Evolutionary conservation across 35 echinoderm and acorn worm species (phyloP).

Genomic region (Eucidaris tribuloides): DNA sequence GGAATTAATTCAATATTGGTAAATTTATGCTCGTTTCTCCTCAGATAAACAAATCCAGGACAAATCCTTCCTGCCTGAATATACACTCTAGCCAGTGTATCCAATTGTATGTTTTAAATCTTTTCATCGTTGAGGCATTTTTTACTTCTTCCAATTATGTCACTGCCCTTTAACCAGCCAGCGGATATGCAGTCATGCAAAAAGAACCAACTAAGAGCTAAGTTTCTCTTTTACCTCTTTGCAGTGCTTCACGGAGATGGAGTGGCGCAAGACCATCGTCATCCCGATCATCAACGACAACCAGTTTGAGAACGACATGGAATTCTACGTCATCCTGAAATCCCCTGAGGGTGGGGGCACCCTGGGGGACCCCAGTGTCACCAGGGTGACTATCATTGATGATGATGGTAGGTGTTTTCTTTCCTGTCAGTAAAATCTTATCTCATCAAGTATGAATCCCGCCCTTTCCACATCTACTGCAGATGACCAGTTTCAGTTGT

Average conservation of each 20-base stretch:
- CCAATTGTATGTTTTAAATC: slow-evolving; percentile 76
- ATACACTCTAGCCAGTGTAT: no score
- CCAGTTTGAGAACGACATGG: slow-evolving; percentile 87
- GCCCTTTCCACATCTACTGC: not conserved
- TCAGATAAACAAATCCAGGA: no score
- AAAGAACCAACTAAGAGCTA: no score
- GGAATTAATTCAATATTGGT: no score
- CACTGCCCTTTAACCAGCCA: no score
- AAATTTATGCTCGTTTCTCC: no score
- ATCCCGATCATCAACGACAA: slow-evolving; percentile 97
- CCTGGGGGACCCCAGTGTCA: slow-evolving; percentile 88
- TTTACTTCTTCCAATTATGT: no score
- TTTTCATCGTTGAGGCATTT: slow-evolving; percentile 24
- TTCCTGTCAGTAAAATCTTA: not conserved
- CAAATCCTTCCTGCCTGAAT: no score
- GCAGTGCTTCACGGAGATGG: slow-evolving; percentile 76
- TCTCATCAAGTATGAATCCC: not conserved
- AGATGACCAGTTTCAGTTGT: no score
- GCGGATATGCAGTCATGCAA: no score
- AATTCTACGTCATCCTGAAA: slow-evolving; percentile 96
- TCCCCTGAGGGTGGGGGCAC: slow-evolving; percentile 49
- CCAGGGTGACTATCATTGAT: slow-evolving; percentile 97
- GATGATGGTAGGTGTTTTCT: slow-evolving; percentile 77
- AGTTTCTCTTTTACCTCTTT: no score
- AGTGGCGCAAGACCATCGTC: slow-evolving; percentile 77